Evolutionary conservation across 1,140 invertebrate genomes (phyloP).

Genomic region (Scaptomyza graminum): DNA sequence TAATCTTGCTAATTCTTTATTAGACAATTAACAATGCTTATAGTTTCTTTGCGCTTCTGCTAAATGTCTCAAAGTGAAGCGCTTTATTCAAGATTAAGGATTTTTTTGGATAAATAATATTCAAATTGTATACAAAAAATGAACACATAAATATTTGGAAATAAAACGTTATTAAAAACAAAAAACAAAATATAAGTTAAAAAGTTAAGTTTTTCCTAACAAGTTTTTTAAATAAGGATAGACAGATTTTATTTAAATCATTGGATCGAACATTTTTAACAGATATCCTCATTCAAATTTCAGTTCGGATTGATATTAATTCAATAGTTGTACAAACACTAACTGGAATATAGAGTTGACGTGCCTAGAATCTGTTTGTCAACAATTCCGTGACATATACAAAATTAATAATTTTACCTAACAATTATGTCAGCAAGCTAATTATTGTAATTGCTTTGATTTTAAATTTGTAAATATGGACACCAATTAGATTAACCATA

Average conservation of each 20-base stretch:
- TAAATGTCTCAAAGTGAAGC: conserved; percentile 62
- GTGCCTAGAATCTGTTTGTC: neutral
- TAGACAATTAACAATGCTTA: conserved; percentile 78
- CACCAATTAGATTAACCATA: conserved; percentile 40
- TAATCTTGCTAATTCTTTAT: neutral
- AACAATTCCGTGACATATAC: conserved; percentile 56
- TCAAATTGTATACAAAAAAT: no score
- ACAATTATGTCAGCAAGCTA: conserved; percentile 55
- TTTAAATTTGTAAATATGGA: conserved; percentile 58
- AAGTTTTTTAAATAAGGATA: no score
- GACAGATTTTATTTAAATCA: no score
- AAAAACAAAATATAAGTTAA: no score
- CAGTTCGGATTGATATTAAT: neutral
- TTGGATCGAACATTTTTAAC: no score
- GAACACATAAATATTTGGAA: no score
- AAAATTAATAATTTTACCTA: conserved; percentile 32
- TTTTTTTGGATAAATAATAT: no score
- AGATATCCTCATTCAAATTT: no score
- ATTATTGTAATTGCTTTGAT: conserved; percentile 69
- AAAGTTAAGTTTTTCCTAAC: no score
- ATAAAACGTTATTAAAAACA: no score
- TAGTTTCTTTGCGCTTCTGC: conserved; percentile 68
- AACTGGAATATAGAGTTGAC: neutral
- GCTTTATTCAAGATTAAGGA: no score
- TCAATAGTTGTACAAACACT: neutral